Evolutionary conservation across 2,797 vertebrate species (phyloP), one percentile per base, ranked within the genome.

Genomic region (Chromobotia macracanthus): DNA sequence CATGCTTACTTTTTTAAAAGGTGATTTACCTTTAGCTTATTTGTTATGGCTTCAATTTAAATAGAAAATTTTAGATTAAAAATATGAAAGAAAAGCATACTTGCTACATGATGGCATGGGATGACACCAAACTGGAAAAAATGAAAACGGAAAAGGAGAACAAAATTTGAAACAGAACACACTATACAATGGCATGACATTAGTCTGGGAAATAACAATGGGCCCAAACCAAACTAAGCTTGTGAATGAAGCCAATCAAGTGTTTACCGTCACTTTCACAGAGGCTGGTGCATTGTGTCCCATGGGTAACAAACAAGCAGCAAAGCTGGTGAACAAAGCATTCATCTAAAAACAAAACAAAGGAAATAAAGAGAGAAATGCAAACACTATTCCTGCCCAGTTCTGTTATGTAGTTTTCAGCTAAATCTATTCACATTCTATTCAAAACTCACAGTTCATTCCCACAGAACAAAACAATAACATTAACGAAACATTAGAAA

Each of bases 51-150:
- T 31, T 31, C 31, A 3, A 3, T 31, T 31, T 31, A 31, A 31
- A 31, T 31, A 3, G 3, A 31, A 2, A 3, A 31, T 31, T 31
- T 31, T 31, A 31, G 31, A 31, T 31, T 31, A 31, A 15, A 63
- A 31, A 61, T 9, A n/a, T n/a, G n/a, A n/a, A n/a, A n/a, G 5
- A 15, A 16, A 58, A 41, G 0, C 3, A 9, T 56, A 92, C 93
- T 92, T 77, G 93, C 91, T 83, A 83, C 92, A 94, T 2, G 0
- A 3, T 8, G 74, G 1, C 0, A 21, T 0, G 21, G 91, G 31
- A 51, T 92, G 92, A 80, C 93, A 94, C 91, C 91, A 93, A 0
- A 0, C 93, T 93, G 76, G 13, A 74, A 35, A 70, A 3, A 31
- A 19, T 1, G 0, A 11, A 18, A 44, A 41, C 0, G 2, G 3